Evolutionary conservation across 2,888 invertebrate genomes (phyloP).

Genomic region (Abrostola tripartita): DNA sequence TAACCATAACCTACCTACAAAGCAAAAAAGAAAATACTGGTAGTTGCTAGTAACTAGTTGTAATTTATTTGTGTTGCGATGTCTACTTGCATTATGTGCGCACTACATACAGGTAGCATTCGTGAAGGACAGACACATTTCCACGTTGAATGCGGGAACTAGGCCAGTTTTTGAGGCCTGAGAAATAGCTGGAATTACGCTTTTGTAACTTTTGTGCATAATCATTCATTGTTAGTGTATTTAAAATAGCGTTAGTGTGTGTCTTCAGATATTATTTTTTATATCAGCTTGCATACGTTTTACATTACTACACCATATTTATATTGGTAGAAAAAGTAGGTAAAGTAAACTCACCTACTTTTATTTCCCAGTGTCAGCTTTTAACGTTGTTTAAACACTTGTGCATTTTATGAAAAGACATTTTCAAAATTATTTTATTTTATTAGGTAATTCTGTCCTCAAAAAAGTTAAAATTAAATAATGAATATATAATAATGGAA

Average conservation of each 20-base stretch:
- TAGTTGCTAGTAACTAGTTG: conserved; percentile 24
- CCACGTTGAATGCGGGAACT: conserved; percentile 52
- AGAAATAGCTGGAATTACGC: conserved; percentile 31
- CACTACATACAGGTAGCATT: conserved; percentile 26
- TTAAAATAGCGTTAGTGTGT: too few species aligned
- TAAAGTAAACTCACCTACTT: too few species aligned
- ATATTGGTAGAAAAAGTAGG: too few species aligned
- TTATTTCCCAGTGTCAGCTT: too few species aligned
- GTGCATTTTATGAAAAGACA: too few species aligned
- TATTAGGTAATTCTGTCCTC: too few species aligned
- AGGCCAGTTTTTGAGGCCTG: conserved; percentile 50
- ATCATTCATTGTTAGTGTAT: conserved; percentile 6
- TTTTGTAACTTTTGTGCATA: conserved; percentile 27
- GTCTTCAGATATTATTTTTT: too few species aligned
- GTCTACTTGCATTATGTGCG: conserved; percentile 21
- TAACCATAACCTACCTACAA: neutral
- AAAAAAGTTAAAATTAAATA: neutral
- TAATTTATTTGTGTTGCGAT: conserved; percentile 16
- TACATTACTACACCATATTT: too few species aligned
- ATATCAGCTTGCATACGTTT: too few species aligned
- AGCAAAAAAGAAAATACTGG: neutral
- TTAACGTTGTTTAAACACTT: too few species aligned
- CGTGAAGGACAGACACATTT: conserved; percentile 43
- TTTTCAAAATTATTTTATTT: too few species aligned
- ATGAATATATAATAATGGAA: conserved; percentile 3